Evolutionary conservation across 2,888 invertebrate species (phyloP).

Genomic region (Shargacucullia verbasci): DNA sequence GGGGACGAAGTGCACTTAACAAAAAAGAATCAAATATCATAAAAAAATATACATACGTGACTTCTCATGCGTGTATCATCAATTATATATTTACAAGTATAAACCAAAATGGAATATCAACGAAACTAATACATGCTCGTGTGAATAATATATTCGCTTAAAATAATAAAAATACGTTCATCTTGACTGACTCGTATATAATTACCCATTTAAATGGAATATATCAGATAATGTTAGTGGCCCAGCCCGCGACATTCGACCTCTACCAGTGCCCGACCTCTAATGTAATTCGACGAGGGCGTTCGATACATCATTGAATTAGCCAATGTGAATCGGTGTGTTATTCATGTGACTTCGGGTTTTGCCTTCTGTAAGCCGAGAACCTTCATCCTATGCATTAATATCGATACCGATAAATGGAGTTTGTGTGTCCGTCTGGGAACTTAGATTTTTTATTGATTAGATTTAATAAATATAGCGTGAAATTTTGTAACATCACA

Average conservation of each 20-base stretch:
- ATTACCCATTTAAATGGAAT: slow-evolving; percentile 11
- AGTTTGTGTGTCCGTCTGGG: not conserved
- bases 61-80: too few species aligned
- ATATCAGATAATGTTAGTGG: slow-evolving; percentile 4
- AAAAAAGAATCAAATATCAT: too few species aligned
- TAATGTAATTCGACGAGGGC: slow-evolving; percentile 8
- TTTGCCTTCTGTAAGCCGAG: slow-evolving; percentile 7
- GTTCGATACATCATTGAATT: slow-evolving; percentile 52
- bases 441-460: not conserved
- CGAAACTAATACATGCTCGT: too few species aligned
- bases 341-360: slow-evolving; percentile 44
- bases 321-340: slow-evolving; percentile 37
- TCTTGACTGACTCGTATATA: slow-evolving; percentile 9
- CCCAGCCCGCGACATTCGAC: not conserved
- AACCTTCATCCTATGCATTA: slow-evolving; percentile 13
- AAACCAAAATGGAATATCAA: slow-evolving; percentile 1
- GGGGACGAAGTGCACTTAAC: too few species aligned
- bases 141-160: slow-evolving; percentile 6
- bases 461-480: too few species aligned
- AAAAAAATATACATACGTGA: too few species aligned
- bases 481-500: too few species aligned
- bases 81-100: too few species aligned
- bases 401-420: slow-evolving; percentile 7
- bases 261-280: slow-evolving; percentile 26
- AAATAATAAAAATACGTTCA: not conserved